Conservation (phyloP, 2,113 vertebrate genomes). For the Mirounga angustirostris region DNA sequence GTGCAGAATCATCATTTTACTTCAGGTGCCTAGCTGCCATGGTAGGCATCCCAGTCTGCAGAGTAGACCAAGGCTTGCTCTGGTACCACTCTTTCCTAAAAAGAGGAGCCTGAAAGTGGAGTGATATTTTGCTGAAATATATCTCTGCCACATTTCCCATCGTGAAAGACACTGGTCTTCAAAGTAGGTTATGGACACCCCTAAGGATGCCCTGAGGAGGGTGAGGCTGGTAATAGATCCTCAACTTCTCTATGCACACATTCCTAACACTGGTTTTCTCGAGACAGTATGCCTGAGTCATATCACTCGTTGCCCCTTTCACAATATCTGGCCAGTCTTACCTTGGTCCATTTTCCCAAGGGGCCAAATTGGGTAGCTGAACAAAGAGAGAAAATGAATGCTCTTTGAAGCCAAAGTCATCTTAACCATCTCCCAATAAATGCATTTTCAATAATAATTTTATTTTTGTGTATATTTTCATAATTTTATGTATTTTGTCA, state of each 20-base stretch:
- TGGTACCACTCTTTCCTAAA: not conserved
- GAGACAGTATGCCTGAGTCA: rapidly evolving
- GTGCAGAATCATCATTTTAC: not conserved
- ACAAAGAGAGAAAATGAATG: not conserved
- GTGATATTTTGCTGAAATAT: not conserved
- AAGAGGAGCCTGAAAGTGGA: not conserved
- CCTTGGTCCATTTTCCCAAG: not conserved
- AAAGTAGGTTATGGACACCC: not conserved
- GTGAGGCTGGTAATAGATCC: not conserved
- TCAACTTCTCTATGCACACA: not conserved
- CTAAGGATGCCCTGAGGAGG: not conserved
- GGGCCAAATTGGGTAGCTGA: not conserved
- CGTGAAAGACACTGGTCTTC: not conserved
- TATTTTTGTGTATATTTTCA: not conserved
- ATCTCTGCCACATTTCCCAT: not conserved
- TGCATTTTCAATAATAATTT: not conserved
- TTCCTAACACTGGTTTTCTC: not conserved
- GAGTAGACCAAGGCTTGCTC: too few relatives aligned
- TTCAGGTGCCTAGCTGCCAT: not conserved
- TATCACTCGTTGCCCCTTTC: not conserved
- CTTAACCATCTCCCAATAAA: not conserved
- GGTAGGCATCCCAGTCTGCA: not conserved
- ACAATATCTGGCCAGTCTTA: not conserved
- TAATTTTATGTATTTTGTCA: not conserved
- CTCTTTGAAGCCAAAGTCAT: slow-evolving; percentile 2